Conservation (phyloP, 2,888 invertebrate genomes). For the Melinopterus prodromus region DNA sequence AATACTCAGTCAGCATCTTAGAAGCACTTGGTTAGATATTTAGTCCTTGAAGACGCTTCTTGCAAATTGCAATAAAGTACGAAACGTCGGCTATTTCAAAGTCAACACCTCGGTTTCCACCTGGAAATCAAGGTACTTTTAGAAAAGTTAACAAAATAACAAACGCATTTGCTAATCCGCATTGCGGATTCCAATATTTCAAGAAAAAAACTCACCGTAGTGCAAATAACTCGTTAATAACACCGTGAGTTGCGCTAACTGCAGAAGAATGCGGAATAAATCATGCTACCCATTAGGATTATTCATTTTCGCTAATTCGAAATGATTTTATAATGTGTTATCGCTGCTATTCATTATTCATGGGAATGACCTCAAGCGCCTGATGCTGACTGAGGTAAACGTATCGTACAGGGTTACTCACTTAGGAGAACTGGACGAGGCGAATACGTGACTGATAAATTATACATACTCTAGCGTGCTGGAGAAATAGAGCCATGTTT, state of each 20-base stretch:
- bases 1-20: too few species aligned
- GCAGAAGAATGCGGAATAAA: not conserved
- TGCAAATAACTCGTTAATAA: not conserved
- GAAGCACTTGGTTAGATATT: too few species aligned
- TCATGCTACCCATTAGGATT: not conserved
- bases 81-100: too few species aligned
- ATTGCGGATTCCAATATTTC: too few species aligned
- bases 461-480: not conserved
- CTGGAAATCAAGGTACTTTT: too few species aligned
- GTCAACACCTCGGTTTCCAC: too few species aligned
- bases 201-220: too few species aligned
- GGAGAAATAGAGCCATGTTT: not conserved
- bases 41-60: too few species aligned
- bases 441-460: not conserved
- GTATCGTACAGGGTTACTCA: conserved; percentile 4
- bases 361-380: not conserved
- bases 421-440: not conserved
- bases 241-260: not conserved
- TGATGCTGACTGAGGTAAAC: not conserved
- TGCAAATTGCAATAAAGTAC: too few species aligned
- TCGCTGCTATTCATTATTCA: not conserved
- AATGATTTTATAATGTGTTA: not conserved
- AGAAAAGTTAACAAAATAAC: too few species aligned
- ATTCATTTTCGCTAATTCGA: conserved; percentile 4
- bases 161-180: too few species aligned